phyloP scores from a whole-genome alignment of 1,140 invertebrate genomes.

The Drosophila miranda region DNA sequence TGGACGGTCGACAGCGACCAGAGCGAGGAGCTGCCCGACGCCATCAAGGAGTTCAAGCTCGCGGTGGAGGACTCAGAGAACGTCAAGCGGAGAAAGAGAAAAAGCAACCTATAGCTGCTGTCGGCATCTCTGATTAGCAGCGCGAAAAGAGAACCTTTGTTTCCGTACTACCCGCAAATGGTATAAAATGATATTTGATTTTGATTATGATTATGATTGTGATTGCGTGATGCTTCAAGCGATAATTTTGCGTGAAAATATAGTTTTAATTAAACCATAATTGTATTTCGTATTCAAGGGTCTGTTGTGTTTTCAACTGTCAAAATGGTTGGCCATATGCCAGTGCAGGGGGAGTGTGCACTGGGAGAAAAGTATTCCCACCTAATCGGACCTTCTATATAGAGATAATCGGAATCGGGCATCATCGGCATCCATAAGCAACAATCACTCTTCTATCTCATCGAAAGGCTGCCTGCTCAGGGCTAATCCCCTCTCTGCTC shows the following conservation, averaged over 20 bases:
- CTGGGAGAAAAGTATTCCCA: too few species aligned
- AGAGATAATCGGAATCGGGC: too few species aligned
- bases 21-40: slow-evolving; percentile 28
- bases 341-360: too few species aligned
- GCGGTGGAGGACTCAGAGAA: slow-evolving; percentile 67
- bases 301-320: too few species aligned
- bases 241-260: too few species aligned
- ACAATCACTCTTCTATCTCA: too few species aligned
- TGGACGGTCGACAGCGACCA: slow-evolving; percentile 57
- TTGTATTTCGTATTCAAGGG: too few species aligned
- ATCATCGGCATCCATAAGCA: too few species aligned
- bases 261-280: too few species aligned
- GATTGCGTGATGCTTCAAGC: slow-evolving; percentile 31
- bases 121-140: slow-evolving; percentile 58
- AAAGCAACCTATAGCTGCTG: slow-evolving; percentile 80
- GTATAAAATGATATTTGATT: slow-evolving; percentile 4
- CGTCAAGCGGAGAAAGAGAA: slow-evolving; percentile 75
- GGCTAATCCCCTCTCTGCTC: background rate
- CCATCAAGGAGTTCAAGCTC: slow-evolving; percentile 57
- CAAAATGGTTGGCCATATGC: too few species aligned
- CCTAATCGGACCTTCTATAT: too few species aligned
- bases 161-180: too few species aligned
- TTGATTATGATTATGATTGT: background rate
- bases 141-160: slow-evolving; percentile 9
- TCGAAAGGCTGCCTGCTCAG: background rate